Percentiles rank a stretch among this genome's conserved stretches.
phyloP scores from a whole-genome alignment of 2,888 invertebrate species.

The Horisme vitalbata region DNA sequence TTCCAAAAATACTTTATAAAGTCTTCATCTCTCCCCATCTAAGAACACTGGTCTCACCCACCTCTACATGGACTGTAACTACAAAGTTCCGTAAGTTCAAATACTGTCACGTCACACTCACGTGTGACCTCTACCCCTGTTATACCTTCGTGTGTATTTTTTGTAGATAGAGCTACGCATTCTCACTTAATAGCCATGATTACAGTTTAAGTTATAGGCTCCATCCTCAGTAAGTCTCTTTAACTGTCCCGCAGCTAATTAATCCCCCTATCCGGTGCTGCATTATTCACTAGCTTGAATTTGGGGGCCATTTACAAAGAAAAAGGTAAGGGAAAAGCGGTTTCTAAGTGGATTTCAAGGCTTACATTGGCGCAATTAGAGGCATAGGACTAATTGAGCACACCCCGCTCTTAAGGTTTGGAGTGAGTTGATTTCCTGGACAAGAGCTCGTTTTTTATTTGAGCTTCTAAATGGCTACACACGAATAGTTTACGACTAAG shows the following conservation, averaged over 20 bases:
- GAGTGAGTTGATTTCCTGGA: slow-evolving; percentile 6
- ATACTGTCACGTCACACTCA: too few species aligned
- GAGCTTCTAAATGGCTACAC: too few species aligned
- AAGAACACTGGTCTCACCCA: too few species aligned
- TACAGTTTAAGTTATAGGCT: slow-evolving; percentile 26
- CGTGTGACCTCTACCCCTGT: too few species aligned
- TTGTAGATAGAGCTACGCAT: slow-evolving; percentile 13
- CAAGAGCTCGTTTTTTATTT: not conserved
- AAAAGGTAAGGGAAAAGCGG: slow-evolving; percentile 13
- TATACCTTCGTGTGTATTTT: slow-evolving; percentile 12
- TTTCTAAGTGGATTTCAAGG: slow-evolving; percentile 18
- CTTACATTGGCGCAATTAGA: slow-evolving; percentile 12
- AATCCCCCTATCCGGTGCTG: slow-evolving; percentile 24
- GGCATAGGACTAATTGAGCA: slow-evolving; percentile 11
- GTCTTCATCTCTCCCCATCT: too few species aligned
- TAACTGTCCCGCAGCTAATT: slow-evolving; percentile 25
- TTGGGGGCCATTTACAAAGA: slow-evolving; percentile 4
- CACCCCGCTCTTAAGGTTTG: slow-evolving; percentile 10
- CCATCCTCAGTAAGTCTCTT: slow-evolving; percentile 17
- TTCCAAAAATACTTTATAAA: too few species aligned
- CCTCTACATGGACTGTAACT: too few species aligned
- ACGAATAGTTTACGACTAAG: too few species aligned
- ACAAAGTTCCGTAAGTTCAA: too few species aligned
- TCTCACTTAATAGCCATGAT: slow-evolving; percentile 22
- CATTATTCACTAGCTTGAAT: slow-evolving; percentile 26